These are phyloP conservation scores for Penelope pileata DNA, from an alignment of 2,113 vertebrate species.

Conservation along the genomic window DNA sequence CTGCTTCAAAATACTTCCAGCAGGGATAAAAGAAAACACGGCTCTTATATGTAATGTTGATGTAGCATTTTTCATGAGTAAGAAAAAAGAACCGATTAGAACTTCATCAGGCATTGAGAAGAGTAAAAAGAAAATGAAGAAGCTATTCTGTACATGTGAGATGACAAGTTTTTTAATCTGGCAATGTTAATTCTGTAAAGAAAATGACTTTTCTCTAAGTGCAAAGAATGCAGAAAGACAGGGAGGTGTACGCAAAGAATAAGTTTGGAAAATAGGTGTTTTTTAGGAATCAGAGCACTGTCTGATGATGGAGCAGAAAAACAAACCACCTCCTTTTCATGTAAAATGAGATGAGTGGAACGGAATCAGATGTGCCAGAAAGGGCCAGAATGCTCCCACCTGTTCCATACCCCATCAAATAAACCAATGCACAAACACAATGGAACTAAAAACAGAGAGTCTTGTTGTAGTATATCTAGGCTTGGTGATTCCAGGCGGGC, in stretches of 20 bases:
- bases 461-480: fast-evolving
- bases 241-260: background rate
- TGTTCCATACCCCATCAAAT: too few species aligned
- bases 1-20: background rate
- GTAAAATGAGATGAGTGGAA: background rate
- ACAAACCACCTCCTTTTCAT: fast-evolving
- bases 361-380: fast-evolving
- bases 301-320: background rate
- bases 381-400: background rate
- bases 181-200: background rate
- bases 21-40: background rate
- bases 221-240: background rate
- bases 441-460: fast-evolving
- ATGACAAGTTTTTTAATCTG: background rate
- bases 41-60: background rate
- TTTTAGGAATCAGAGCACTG: background rate
- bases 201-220: background rate
- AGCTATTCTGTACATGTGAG: fast-evolving
- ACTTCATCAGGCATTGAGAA: background rate
- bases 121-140: background rate
- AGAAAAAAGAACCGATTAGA: background rate
- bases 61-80: background rate
- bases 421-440: fast-evolving
- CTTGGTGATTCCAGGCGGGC: background rate
- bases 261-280: background rate